A percentile compares a stretch with the other conserved stretches of the same genome.
Conservation (phyloP, 2,113 vertebrate species). For the Noturus placidus region DNA sequence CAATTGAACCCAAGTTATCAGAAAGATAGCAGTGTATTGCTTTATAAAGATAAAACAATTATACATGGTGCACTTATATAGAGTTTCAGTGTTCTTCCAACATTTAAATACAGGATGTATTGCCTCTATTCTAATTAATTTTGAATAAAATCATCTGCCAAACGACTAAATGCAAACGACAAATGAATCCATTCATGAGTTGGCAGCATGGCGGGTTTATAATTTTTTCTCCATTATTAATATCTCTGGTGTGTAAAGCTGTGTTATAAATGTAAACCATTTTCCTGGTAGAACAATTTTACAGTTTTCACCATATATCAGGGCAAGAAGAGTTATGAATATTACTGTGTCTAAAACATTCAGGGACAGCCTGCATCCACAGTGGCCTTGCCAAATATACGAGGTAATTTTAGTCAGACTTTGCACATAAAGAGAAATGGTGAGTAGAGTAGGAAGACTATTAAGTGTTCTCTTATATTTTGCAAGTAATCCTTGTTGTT, state of each 20-base stretch:
- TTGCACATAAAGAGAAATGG: neutral
- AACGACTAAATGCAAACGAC: neutral
- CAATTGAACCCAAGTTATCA: neutral
- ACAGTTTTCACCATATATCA: conserved; percentile 52
- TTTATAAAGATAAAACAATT: neutral
- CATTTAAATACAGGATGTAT: neutral
- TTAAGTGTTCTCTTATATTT: neutral
- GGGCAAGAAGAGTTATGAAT: conserved; percentile 60
- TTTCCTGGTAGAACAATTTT: conserved; percentile 59
- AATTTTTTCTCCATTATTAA: neutral
- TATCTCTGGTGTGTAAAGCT: conserved; percentile 2
- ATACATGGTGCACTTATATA: neutral
- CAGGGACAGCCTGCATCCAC: conserved; percentile 54
- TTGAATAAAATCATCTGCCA: neutral
- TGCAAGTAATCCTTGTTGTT: neutral
- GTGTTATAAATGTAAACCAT: conserved; percentile 22
- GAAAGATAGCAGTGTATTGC: neutral
- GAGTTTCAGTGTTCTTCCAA: neutral
- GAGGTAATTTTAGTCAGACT: conserved; percentile 12
- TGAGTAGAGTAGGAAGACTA: conserved; percentile 18
- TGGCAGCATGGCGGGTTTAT: neutral
- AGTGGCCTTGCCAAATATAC: conserved; percentile 62
- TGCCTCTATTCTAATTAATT: neutral
- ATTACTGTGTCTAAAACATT: conserved; percentile 59
- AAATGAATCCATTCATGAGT: neutral